Percentiles rank a stretch among this genome's conserved stretches.
These are phyloP conservation scores for Amphipoea lucens DNA, from an alignment of 2,888 invertebrate genomes.

Conservation along the genomic window DNA sequence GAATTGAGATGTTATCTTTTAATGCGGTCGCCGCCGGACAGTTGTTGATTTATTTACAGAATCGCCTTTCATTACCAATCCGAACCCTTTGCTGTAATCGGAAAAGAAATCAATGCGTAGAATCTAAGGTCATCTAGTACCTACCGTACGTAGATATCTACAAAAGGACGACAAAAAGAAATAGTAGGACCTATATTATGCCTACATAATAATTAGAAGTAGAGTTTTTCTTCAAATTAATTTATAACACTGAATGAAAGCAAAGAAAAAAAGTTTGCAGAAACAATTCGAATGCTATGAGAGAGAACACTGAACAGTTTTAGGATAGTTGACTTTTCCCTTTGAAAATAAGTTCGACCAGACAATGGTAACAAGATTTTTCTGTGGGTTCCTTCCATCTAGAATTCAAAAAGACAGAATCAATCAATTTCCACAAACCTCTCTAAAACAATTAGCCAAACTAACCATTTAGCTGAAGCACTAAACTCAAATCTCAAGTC, in stretches of 20 bases:
- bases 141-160: background rate
- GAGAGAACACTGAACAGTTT: background rate
- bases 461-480: slow-evolving; percentile 12
- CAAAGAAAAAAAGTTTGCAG: background rate
- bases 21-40: slow-evolving; percentile 75
- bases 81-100: slow-evolving; percentile 37
- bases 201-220: background rate
- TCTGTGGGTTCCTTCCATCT: background rate
- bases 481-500: slow-evolving; percentile 32
- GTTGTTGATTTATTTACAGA: slow-evolving; percentile 73
- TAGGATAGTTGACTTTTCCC: background rate
- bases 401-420: background rate
- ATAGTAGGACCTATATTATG: background rate
- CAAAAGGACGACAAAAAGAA: background rate
- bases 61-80: slow-evolving; percentile 56
- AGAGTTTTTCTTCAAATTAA: background rate
- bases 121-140: background rate
- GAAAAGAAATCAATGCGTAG: background rate
- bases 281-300: background rate
- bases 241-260: background rate
- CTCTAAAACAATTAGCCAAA: slow-evolving; percentile 1
- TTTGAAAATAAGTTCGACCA: background rate
- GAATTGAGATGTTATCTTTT: slow-evolving; percentile 87
- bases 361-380: background rate
- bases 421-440: background rate